These are phyloP conservation scores for Troides aeacus DNA, from an alignment of 2,888 invertebrate genomes.

Conservation along the genomic window DNA sequence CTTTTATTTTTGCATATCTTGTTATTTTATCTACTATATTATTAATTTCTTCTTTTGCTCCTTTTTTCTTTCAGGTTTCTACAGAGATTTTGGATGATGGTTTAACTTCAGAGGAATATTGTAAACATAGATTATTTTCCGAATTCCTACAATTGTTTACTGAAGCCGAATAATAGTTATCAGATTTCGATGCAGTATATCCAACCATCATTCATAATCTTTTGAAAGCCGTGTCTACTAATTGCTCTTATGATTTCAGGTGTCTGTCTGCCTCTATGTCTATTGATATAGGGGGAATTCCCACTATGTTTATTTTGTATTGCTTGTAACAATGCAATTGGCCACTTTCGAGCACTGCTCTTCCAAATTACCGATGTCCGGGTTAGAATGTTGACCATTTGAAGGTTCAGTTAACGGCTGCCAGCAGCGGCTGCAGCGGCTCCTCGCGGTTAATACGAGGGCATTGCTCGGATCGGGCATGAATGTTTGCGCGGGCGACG, in stretches of 20 bases:
- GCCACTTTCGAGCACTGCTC: conserved; percentile 74
- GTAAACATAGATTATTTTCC: no score
- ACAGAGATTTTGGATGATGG: conserved; percentile 23
- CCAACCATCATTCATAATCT: conserved; percentile 19
- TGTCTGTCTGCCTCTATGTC: conserved; percentile 50
- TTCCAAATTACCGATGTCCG: conserved; percentile 44
- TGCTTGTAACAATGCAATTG: conserved; percentile 42
- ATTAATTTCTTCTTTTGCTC: conserved; percentile 33
- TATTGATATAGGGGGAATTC: conserved; percentile 52
- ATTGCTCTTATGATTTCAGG: conserved; percentile 69
- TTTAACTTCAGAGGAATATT: not conserved
- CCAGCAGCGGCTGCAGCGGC: not conserved
- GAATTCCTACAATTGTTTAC: no score
- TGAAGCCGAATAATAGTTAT: no score
- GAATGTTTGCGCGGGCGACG: conserved; percentile 62
- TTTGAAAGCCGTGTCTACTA: conserved; percentile 37
- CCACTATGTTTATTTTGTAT: conserved; percentile 44
- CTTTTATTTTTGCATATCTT: conserved; percentile 11
- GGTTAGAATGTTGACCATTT: no score
- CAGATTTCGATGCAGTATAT: not conserved
- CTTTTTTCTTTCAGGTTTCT: conserved; percentile 30
- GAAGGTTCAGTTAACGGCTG: not conserved
- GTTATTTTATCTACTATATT: conserved; percentile 16
- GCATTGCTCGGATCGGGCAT: conserved; percentile 68
- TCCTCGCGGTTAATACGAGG: conserved; percentile 25